These are phyloP conservation scores for Cyprinodon tularosa DNA, from an alignment of 2,113 vertebrate genomes.

Conservation along the genomic window DNA sequence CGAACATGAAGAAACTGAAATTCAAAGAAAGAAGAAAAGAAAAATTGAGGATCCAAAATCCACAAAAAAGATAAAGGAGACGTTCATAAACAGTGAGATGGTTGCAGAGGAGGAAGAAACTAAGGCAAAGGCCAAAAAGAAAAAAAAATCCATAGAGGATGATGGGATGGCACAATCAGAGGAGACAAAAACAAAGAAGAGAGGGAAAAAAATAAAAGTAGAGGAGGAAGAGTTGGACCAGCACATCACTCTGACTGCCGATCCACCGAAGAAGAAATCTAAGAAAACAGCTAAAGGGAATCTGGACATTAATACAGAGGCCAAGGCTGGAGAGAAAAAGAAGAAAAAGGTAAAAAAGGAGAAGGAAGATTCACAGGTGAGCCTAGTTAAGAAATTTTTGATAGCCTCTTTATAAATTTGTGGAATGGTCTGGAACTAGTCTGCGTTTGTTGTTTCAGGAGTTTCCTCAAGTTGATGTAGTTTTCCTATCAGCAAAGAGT, in stretches of 20 bases:
- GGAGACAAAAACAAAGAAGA: conserved; percentile 55
- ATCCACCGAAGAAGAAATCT: conserved; percentile 16
- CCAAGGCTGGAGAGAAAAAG: conserved; percentile 5
- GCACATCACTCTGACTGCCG: neutral
- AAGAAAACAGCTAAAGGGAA: conserved; percentile 20
- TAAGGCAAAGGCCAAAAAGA: conserved; percentile 32
- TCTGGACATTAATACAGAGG: neutral
- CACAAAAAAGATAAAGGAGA: neutral
- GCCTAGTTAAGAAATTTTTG: neutral
- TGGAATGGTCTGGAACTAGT: neutral
- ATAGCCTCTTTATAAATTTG: neutral
- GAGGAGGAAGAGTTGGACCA: neutral
- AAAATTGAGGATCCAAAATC: neutral
- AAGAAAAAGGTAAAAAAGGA: conserved; percentile 53
- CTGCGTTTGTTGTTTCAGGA: conserved; percentile 39
- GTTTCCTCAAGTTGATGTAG: conserved; percentile 17
- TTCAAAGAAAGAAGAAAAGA: conserved; percentile 12
- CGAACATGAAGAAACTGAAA: neutral
- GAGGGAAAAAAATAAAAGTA: conserved; percentile 27
- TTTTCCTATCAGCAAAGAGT: conserved; percentile 67
- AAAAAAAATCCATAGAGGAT: conserved; percentile 5
- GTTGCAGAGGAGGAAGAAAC: neutral
- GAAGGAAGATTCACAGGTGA: conserved; percentile 37
- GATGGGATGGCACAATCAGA: conserved; percentile 6
- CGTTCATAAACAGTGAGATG: neutral